phyloP scores from a whole-genome alignment of 2,113 vertebrate species.

The Microtus oregoni region DNA sequence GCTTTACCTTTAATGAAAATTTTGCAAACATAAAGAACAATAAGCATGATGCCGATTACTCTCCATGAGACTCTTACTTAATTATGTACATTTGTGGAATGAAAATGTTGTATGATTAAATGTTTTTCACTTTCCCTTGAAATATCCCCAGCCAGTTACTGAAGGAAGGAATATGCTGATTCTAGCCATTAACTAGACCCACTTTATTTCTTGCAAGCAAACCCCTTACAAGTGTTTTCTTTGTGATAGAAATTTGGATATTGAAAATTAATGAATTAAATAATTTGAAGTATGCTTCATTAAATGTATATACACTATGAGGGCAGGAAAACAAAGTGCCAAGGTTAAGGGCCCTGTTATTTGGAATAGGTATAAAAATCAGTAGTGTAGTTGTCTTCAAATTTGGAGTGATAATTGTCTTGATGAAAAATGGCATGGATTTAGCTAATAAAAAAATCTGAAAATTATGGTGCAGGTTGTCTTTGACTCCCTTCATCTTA shows the following conservation, averaged over 20 bases:
- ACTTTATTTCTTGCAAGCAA: neutral
- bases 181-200: neutral
- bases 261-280: constrained; percentile 14
- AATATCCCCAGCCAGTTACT: neutral
- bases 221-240: neutral
- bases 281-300: neutral
- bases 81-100: neutral
- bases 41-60: neutral
- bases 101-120: neutral
- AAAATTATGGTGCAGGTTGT: neutral
- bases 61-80: neutral
- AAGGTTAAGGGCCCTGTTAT: neutral
- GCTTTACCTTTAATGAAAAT: neutral
- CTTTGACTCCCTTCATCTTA: neutral
- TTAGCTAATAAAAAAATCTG: neutral
- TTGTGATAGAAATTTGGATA: neutral
- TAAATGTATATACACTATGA: neutral
- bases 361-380: neutral
- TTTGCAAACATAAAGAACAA: neutral
- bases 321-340: neutral
- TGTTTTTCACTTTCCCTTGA: neutral
- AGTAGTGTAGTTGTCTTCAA: neutral
- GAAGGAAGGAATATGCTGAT: neutral
- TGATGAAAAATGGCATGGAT: neutral
- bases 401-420: neutral